Conservation (phyloP, 2,113 vertebrate species). For the Pelobates fuscus region DNA sequence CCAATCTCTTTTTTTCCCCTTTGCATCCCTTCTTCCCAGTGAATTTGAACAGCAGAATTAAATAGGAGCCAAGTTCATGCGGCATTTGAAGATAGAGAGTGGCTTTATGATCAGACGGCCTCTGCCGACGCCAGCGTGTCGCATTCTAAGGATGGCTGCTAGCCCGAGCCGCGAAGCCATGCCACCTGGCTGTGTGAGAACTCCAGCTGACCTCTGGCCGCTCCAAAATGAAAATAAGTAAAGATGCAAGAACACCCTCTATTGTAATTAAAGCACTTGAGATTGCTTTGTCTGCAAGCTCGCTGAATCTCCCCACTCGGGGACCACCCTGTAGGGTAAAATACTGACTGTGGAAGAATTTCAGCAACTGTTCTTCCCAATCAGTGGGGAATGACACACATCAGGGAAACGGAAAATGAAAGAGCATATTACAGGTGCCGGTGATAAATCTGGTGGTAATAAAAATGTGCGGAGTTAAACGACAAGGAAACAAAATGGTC, state of each 20-base stretch:
- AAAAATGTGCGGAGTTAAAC: background rate
- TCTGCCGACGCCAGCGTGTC: constrained; percentile 1
- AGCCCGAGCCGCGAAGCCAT: constrained; percentile 9
- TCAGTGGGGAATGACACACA: background rate
- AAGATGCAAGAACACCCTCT: constrained; percentile 25
- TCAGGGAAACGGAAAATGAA: constrained; percentile 7
- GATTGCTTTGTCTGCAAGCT: constrained; percentile 49
- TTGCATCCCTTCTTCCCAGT: too few relatives aligned
- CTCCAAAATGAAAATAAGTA: constrained; percentile 23
- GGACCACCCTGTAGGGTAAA: background rate
- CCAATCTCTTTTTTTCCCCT: too few relatives aligned
- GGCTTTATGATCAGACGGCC: constrained; percentile 38
- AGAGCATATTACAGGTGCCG: constrained; percentile 1
- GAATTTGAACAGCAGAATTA: constrained; percentile 1
- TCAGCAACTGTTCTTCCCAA: background rate
- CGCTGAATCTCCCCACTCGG: constrained; percentile 28
- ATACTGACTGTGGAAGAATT: background rate
- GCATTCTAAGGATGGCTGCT: constrained; percentile 23
- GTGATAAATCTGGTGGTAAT: constrained; percentile 19
- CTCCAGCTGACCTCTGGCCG: constrained; percentile 48
- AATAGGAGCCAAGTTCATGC: constrained; percentile 17
- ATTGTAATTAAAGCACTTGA: constrained; percentile 50
- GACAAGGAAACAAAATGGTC: too few relatives aligned
- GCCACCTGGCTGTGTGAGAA: constrained; percentile 47
- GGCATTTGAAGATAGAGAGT: constrained; percentile 22